Conservation (phyloP, 2,888 invertebrate species). For the Hyposoter didymator region DNA sequence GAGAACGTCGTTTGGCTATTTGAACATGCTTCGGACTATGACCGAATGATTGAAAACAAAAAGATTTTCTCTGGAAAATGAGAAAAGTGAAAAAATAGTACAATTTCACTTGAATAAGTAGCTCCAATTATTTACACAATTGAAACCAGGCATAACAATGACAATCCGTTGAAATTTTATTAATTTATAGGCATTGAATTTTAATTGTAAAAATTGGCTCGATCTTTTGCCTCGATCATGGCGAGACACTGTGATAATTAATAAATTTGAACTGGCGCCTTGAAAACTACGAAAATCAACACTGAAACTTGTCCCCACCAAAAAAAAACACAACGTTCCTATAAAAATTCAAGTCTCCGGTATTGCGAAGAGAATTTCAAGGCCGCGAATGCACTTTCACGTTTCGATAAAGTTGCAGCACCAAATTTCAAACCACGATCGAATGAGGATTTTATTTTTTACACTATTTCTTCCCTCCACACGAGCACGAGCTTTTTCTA, state of each 20-base stretch:
- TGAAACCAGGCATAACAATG: neutral
- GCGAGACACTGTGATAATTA: neutral
- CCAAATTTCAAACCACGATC: neutral
- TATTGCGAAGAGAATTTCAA: too few relatives aligned
- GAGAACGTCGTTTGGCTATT: constrained; percentile 70
- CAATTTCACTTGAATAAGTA: neutral
- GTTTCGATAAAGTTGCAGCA: too few relatives aligned
- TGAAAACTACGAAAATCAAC: neutral
- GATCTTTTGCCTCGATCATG: neutral
- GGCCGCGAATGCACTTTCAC: too few relatives aligned
- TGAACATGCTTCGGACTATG: constrained; percentile 71
- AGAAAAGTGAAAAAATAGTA: too few relatives aligned
- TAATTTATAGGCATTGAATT: too few relatives aligned
- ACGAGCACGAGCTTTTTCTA: neutral
- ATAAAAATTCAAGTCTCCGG: too few relatives aligned
- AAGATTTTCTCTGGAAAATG: too few relatives aligned
- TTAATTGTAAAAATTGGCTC: neutral
- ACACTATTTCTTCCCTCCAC: too few relatives aligned
- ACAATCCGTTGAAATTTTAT: too few relatives aligned
- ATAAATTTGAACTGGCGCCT: neutral
- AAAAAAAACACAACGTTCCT: too few relatives aligned
- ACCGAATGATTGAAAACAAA: constrained; percentile 6
- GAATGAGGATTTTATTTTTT: neutral
- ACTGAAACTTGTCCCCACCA: too few relatives aligned
- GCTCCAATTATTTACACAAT: neutral